These are phyloP conservation scores for Drosophila meridionalis DNA, from an alignment of 2,888 invertebrate species.

Conservation along the genomic window DNA sequence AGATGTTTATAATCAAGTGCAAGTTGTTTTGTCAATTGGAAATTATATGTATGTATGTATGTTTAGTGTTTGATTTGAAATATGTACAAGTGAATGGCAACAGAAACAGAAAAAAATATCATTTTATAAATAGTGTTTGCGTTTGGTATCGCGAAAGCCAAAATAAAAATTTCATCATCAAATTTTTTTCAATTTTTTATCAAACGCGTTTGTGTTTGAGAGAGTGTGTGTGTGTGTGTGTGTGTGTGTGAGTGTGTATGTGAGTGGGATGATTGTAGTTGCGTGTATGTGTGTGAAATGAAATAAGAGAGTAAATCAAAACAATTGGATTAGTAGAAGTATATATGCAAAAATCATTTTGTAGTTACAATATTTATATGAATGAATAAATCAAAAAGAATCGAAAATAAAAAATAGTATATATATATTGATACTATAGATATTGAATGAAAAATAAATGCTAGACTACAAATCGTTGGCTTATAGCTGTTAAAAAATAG, in stretches of 20 bases:
- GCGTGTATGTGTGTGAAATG: slow-evolving; percentile 58
- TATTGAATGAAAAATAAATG: slow-evolving; percentile 46
- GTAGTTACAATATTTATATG: slow-evolving; percentile 46
- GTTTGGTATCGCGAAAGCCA: slow-evolving; percentile 26
- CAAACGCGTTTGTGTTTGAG: slow-evolving; percentile 60
- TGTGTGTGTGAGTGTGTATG: slow-evolving; percentile 25
- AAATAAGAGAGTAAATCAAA: slow-evolving; percentile 78
- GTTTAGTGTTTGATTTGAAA: slow-evolving; percentile 4
- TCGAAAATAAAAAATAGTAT: slow-evolving; percentile 19
- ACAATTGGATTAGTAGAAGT: slow-evolving; percentile 78
- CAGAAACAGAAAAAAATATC: slow-evolving; percentile 11
- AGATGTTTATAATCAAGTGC: slow-evolving; percentile 33
- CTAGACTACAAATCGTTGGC: slow-evolving; percentile 49
- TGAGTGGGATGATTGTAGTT: slow-evolving; percentile 33
- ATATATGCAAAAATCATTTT: slow-evolving; percentile 51
- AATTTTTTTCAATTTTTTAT: slow-evolving; percentile 57
- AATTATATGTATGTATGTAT: slow-evolving; percentile 9
- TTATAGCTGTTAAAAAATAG: slow-evolving; percentile 48
- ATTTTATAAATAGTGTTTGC: slow-evolving; percentile 20
- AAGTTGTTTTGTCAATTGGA: slow-evolving; percentile 18
- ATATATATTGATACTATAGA: slow-evolving; percentile 1
- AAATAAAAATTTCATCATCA: slow-evolving; percentile 32
- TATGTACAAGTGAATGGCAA: slow-evolving; percentile 41
- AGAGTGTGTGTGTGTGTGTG: slow-evolving; percentile 18
- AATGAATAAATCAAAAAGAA: slow-evolving; percentile 37